phyloP scores from a whole-genome alignment of 2,888 invertebrate species.

The Mayetiola destructor region DNA sequence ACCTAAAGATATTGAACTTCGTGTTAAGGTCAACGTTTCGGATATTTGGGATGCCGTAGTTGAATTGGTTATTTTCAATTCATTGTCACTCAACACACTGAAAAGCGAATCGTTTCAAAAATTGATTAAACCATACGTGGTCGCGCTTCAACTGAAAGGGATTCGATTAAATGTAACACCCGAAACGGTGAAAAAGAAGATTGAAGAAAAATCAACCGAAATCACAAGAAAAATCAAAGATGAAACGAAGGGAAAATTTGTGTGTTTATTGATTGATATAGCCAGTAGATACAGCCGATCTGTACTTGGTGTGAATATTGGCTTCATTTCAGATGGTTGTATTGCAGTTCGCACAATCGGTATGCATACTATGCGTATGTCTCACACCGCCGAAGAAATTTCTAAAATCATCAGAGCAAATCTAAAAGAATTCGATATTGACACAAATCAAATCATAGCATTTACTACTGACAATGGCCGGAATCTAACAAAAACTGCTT shows the following conservation, averaged over 20 bases:
- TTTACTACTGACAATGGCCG: neutral
- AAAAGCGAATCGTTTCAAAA: neutral
- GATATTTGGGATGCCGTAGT: neutral
- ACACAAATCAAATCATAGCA: neutral
- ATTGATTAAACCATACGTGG: neutral
- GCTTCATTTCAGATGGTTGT: neutral
- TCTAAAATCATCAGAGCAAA: neutral
- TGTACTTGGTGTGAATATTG: neutral
- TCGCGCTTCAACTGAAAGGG: neutral
- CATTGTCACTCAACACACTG: neutral
- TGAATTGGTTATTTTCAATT: neutral
- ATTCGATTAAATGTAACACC: neutral
- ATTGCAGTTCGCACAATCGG: neutral
- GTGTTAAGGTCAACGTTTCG: neutral
- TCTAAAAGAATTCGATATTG: neutral
- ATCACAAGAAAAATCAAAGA: neutral
- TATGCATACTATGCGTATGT: neutral
- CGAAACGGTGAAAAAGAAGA: neutral
- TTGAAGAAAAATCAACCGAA: neutral
- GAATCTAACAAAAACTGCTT: neutral
- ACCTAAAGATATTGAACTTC: neutral
- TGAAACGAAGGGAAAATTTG: neutral
- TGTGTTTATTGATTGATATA: neutral
- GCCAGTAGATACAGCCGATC: neutral
- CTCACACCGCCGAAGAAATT: neutral